Percentiles rank a stretch among this genome's conserved stretches.
Conservation (phyloP, 1,140 invertebrate species). For the Thaumatotibia leucotreta region DNA sequence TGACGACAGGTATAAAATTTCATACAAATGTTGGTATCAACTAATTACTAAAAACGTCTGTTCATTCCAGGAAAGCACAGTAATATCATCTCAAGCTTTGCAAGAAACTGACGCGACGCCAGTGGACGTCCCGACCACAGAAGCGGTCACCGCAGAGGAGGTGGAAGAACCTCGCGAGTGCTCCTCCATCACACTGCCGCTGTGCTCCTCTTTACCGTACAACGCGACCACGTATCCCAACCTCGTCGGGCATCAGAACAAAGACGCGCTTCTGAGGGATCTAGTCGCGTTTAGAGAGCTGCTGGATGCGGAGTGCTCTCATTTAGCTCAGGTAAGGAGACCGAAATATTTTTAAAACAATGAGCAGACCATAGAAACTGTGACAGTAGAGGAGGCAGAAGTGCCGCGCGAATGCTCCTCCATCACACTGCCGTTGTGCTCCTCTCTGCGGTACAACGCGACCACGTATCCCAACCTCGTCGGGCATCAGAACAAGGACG, state of each 20-base stretch:
- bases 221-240: constrained; percentile 92
- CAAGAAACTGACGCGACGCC: constrained; percentile 70
- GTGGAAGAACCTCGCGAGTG: constrained; percentile 80
- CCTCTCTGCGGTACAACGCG: too few species aligned
- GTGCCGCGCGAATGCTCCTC: too few species aligned
- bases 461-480: too few species aligned
- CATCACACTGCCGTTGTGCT: too few species aligned
- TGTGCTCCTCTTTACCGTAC: constrained; percentile 85
- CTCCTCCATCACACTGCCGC: constrained; percentile 79
- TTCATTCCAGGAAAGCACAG: constrained; percentile 57
- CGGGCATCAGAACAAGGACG: too few species aligned
- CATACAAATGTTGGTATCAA: too few species aligned
- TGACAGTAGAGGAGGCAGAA: too few species aligned
- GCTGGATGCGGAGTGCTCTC: constrained; percentile 91
- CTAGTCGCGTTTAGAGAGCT: constrained; percentile 90
- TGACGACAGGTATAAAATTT: too few species aligned
- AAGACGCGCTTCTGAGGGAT: constrained; percentile 84
- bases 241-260: constrained; percentile 81
- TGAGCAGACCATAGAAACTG: too few species aligned
- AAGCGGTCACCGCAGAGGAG: constrained; percentile 62
- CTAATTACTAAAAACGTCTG: too few species aligned
- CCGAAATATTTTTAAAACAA: too few species aligned
- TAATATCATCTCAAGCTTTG: constrained; percentile 57
- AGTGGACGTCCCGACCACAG: constrained; percentile 76
- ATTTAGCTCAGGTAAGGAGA: constrained; percentile 78